Percentiles rank a stretch among this genome's conserved stretches.
Conservation (phyloP, 2,797 vertebrate species). For the Xenentodon cancila region DNA sequence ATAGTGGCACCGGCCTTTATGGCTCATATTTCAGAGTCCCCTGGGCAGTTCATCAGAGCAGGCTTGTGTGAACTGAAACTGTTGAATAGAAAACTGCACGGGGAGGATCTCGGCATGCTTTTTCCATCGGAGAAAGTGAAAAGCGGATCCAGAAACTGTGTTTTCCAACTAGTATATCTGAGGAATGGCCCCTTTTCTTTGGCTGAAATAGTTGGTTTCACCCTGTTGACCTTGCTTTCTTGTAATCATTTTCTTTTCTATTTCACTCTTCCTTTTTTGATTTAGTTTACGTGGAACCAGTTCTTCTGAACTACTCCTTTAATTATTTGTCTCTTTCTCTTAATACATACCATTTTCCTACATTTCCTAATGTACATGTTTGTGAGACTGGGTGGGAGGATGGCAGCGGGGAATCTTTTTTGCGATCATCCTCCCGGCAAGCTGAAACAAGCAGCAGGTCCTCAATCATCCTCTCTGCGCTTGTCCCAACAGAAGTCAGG, state of each 20-base stretch:
- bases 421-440: conserved; percentile 27
- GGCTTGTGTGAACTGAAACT: conserved; percentile 53
- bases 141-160: conserved; percentile 3
- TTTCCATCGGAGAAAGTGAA: conserved; percentile 15
- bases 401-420: conserved; percentile 28
- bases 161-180: conserved; percentile 25
- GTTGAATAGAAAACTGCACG: conserved; percentile 26
- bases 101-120: conserved; percentile 21
- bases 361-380: conserved; percentile 23
- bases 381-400: conserved; percentile 39
- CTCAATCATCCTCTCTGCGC: conserved; percentile 49
- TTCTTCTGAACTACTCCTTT: conserved; percentile 8
- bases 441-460: conserved; percentile 37
- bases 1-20: conserved; percentile 75
- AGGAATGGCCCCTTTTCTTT: background rate
- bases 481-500: conserved; percentile 57
- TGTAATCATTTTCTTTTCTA: conserved; percentile 11
- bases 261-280: background rate
- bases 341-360: conserved; percentile 28
- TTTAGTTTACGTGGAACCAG: conserved; percentile 1
- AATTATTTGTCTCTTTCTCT: conserved; percentile 8
- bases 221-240: conserved; percentile 1
- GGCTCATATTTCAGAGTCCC: conserved; percentile 76
- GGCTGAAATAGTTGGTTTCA: conserved; percentile 13
- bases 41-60: conserved; percentile 68